Conservation (phyloP, 2,888 invertebrate species). For the Leuctra nigra region DNA sequence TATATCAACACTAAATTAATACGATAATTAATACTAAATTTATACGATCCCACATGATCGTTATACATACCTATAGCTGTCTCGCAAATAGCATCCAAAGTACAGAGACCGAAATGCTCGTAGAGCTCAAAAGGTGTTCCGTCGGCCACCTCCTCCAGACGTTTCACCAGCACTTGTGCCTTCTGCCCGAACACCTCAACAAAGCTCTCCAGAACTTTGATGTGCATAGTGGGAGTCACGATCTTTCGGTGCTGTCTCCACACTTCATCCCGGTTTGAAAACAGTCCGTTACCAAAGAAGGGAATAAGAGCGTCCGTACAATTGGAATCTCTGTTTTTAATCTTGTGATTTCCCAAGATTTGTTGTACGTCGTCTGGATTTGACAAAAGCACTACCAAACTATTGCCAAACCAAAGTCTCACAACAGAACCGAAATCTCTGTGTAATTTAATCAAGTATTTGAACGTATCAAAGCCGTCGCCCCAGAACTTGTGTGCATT, state of each 20-base stretch:
- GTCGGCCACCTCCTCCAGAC: neutral
- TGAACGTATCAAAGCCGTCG: neutral
- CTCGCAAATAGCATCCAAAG: constrained; percentile 7
- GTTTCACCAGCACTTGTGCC: neutral
- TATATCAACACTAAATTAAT: too few relatives aligned
- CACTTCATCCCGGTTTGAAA: constrained; percentile 2
- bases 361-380: constrained; percentile 7
- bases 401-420: neutral
- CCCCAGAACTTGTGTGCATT: neutral
- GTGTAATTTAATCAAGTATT: neutral
- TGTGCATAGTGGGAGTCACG: constrained; percentile 6
- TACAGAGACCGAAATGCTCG: neutral
- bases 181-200: constrained; percentile 10
- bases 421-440: neutral
- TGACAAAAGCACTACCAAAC: neutral
- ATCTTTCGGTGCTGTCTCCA: constrained; percentile 1
- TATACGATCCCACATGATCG: too few relatives aligned
- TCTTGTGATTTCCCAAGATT: neutral
- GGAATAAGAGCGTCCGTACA: neutral
- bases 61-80: constrained; percentile 6
- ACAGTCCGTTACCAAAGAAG: constrained; percentile 5
- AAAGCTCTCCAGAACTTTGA: constrained; percentile 1
- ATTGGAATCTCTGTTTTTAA: neutral
- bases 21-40: too few relatives aligned
- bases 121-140: neutral